Base-by-base conservation (phyloP, 53 echinoderm and acorn worm genomes). In the Paracentrotus lividus region DNA sequence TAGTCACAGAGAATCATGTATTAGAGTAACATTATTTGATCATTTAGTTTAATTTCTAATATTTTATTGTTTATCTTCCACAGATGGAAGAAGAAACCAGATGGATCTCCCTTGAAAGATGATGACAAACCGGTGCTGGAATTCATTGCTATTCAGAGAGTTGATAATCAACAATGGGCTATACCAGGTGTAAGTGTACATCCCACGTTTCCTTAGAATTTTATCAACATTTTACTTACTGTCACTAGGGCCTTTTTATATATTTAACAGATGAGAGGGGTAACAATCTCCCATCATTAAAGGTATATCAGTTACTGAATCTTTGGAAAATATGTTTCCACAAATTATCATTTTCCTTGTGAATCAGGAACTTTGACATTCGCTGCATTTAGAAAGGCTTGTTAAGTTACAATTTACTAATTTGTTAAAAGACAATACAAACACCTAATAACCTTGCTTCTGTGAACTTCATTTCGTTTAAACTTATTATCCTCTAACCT, bases 131-230 rank as follows among this genome's bases (percentile, higher is more conserved):
- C 93, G 55, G 95, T 98, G 0, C 88, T 98, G 67, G 98, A 98
- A 86, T 98, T 95, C 85, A 94, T 98, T 51, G 96, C 98, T 5
- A 98, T 98, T 47, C 98, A 97, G 84, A 94, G 98, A 88, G 94
- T 69, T 47, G 98, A 98, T 54, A 98, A 98, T 31, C 97, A 98
- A 34, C 98, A 98, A 93, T 98, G 98, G 98, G 98, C 98, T 15
- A 98, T 98, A 86, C 98, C 98, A 65, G 98, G 98, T 94, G 98
- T 98, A 95, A 90, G 98, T 93, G 23, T 13, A 29, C 29, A 36
- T 85, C 9, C 6, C 32, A 67, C 38, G 92, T 77, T 86, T 88
- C 10, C 26, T 4, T 8, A 0, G 61, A 26, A 8, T 27, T 27
- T 61, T 61, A n/a, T n/a, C n/a, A n/a, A n/a, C 27, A 8, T 61